Percentiles rank a stretch among this genome's conserved stretches.
phyloP scores from a whole-genome alignment of 2,797 vertebrate genomes.

The Podarcis lilfordi region DNA sequence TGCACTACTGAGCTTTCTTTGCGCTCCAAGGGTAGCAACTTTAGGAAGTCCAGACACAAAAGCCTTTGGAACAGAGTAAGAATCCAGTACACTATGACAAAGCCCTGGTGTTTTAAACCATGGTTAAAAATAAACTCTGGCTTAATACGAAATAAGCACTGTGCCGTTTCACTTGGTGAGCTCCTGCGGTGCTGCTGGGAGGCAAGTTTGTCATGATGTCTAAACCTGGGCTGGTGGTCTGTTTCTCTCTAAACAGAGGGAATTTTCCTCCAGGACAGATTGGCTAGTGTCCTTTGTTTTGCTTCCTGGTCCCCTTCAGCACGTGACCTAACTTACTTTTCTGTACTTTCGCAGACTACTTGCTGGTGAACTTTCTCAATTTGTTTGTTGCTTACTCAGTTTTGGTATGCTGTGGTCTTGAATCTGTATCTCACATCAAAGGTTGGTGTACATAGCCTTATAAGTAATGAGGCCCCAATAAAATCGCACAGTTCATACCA shows the following conservation, averaged over 20 bases:
- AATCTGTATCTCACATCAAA: background rate
- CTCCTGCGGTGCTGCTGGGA: too few species aligned
- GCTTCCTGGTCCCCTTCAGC: too few species aligned
- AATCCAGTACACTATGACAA: slow-evolving; percentile 32
- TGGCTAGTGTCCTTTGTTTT: background rate
- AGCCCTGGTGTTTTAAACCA: background rate
- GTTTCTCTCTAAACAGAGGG: background rate
- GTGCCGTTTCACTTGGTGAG: too few species aligned
- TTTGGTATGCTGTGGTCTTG: background rate
- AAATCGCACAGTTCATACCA: background rate
- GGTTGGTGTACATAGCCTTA: background rate
- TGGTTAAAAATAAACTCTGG: too few species aligned
- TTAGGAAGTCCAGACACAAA: slow-evolving; percentile 32
- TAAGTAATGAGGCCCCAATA: background rate
- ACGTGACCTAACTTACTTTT: background rate
- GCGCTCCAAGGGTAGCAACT: slow-evolving; percentile 48
- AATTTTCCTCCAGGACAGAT: background rate
- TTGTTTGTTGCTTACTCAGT: background rate
- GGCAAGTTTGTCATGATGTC: too few species aligned
- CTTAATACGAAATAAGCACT: too few species aligned
- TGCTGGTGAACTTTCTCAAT: background rate
- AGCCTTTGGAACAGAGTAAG: slow-evolving; percentile 38
- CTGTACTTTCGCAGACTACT: background rate
- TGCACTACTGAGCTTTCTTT: slow-evolving; percentile 72
- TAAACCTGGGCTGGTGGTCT: too few species aligned